Percentiles rank a stretch among this genome's conserved stretches.
These are phyloP conservation scores for Lepidochrysops patricia DNA, from an alignment of 2,888 invertebrate species.

Conservation along the genomic window DNA sequence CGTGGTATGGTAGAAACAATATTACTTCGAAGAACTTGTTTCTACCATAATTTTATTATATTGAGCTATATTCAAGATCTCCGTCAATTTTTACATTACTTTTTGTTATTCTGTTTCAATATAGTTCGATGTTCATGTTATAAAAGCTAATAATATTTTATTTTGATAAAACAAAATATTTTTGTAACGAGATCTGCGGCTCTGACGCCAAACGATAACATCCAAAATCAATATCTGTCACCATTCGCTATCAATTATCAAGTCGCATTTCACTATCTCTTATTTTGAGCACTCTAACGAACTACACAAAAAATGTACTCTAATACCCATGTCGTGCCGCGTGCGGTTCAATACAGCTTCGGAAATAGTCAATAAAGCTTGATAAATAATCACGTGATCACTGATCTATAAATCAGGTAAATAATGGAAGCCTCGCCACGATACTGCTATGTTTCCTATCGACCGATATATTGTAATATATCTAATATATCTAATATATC, in stretches of 20 bases:
- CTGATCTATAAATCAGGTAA: conserved; percentile 2
- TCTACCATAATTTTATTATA: no score
- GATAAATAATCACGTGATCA: not conserved
- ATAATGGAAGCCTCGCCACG: not conserved
- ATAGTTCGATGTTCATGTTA: no score
- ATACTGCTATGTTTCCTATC: not conserved
- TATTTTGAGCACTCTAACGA: not conserved
- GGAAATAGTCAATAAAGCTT: not conserved
- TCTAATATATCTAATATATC: no score
- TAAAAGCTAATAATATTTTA: no score
- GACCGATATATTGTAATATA: not conserved
- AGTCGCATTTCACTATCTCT: not conserved
- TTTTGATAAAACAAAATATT: no score
- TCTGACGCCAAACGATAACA: not conserved
- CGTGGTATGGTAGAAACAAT: no score
- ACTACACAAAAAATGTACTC: not conserved
- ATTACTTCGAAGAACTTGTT: no score
- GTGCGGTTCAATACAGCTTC: not conserved
- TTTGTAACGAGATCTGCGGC: not conserved
- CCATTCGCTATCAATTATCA: not conserved
- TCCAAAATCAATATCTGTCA: conserved; percentile 10
- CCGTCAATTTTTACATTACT: no score
- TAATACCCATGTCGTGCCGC: not conserved
- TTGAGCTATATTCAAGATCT: no score
- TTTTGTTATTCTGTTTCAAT: no score